Percentiles rank a stretch among this genome's conserved stretches.
These are phyloP conservation scores for Thecophora atra DNA, from an alignment of 2,888 invertebrate genomes.

Conservation along the genomic window DNA sequence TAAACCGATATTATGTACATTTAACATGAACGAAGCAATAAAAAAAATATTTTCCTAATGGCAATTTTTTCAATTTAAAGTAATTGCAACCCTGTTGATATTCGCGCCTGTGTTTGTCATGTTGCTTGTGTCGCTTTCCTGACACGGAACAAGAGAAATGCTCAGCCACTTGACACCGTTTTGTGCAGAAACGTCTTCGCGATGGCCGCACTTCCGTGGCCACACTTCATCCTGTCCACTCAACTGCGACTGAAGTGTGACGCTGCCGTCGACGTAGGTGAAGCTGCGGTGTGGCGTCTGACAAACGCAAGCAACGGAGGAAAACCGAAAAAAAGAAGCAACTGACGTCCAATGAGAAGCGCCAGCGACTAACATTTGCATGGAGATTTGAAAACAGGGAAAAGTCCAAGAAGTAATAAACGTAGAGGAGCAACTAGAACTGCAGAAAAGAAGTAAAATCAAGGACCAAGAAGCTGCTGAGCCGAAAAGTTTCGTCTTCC, in stretches of 20 bases:
- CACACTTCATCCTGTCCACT: neutral
- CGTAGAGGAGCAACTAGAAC: neutral
- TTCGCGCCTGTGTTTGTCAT: neutral
- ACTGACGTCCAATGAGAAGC: constrained; percentile 2
- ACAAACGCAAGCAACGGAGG: too few relatives aligned
- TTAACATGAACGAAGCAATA: too few relatives aligned
- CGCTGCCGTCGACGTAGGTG: neutral
- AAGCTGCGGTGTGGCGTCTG: neutral
- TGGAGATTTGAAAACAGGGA: neutral
- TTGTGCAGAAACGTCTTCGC: constrained; percentile 27
- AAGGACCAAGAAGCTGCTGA: neutral
- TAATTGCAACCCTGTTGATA: constrained; percentile 1
- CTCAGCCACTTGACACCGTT: constrained; percentile 44
- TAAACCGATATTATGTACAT: too few relatives aligned
- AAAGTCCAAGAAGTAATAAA: neutral
- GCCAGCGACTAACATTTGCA: constrained; percentile 4
- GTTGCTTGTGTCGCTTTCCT: constrained; percentile 27
- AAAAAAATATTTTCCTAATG: neutral
- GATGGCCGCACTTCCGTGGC: constrained; percentile 7
- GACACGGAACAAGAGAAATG: constrained; percentile 45
- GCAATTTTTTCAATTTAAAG: constrained; percentile 9
- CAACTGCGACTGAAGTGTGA: neutral
- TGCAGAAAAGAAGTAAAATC: neutral
- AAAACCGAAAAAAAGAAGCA: constrained; percentile 9
- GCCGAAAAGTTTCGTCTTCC: constrained; percentile 11